Conservation (phyloP, 2,888 invertebrate genomes). For the Xestobium rufovillosum region DNA sequence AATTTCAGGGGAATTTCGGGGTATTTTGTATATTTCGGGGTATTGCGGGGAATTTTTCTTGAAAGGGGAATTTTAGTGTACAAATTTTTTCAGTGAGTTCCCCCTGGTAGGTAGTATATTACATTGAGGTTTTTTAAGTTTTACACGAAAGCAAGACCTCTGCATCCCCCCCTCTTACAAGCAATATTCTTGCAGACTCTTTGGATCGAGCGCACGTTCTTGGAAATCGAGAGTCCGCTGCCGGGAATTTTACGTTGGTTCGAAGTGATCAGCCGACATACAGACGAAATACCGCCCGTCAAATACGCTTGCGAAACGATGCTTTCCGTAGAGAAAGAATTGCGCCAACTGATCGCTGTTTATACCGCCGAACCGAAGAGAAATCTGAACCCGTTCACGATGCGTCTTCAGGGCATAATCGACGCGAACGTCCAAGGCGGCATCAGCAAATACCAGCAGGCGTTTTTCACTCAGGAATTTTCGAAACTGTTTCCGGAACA, state of each 20-base stretch:
- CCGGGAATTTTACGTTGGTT: constrained; percentile 94
- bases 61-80: no score
- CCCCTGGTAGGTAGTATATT: no score
- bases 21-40: no score
- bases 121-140: no score
- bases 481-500: constrained; percentile 52
- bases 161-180: no score
- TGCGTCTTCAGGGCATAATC: constrained; percentile 83
- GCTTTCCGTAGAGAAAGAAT: constrained; percentile 79
- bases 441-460: constrained; percentile 90
- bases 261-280: constrained; percentile 69
- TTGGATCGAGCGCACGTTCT: constrained; percentile 88
- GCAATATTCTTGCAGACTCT: constrained; percentile 71
- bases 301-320: constrained; percentile 89
- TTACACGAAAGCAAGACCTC: no score
- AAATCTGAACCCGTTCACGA: constrained; percentile 86
- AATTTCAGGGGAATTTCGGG: no score
- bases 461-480: constrained; percentile 83
- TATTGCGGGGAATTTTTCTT: no score
- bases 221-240: constrained; percentile 73
- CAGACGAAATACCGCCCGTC: constrained; percentile 74
- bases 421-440: constrained; percentile 96
- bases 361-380: constrained; percentile 74
- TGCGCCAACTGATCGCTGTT: constrained; percentile 70
- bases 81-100: no score